These are phyloP conservation scores for Gymnorhina tibicen DNA, from an alignment of 2,113 vertebrate species.

Conservation along the genomic window DNA sequence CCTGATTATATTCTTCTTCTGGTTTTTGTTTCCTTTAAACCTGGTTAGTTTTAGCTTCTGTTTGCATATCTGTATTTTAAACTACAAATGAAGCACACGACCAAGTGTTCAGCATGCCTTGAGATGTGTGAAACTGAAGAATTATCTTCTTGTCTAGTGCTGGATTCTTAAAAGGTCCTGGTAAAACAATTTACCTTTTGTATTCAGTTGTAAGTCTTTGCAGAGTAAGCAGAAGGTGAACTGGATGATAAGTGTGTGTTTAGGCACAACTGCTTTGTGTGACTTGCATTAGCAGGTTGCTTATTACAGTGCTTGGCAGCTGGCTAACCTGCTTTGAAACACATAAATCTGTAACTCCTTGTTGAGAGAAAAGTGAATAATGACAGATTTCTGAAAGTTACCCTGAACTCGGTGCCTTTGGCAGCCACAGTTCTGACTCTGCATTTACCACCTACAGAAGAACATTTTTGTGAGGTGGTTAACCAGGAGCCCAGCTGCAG, in stretches of 20 bases:
- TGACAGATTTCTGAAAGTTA: constrained; percentile 61
- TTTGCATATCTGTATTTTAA: not conserved
- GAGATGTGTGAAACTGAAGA: not conserved
- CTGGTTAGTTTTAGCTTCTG: not conserved
- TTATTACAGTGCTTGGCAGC: constrained; percentile 58
- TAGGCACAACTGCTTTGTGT: not conserved
- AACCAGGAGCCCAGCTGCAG: constrained; percentile 74
- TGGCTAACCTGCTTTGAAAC: constrained; percentile 61
- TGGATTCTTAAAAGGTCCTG: not conserved
- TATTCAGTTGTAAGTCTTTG: not conserved
- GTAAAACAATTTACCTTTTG: not conserved
- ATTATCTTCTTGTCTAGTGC: not conserved
- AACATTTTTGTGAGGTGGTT: constrained; percentile 75
- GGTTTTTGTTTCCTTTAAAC: not conserved
- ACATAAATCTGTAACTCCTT: constrained; percentile 3
- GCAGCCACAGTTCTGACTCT: constrained; percentile 52
- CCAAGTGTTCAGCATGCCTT: not conserved
- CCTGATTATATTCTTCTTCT: not conserved
- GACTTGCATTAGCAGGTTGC: constrained; percentile 32
- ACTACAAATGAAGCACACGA: not conserved
- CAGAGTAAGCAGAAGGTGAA: constrained; percentile 36
- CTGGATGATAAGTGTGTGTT: not conserved
- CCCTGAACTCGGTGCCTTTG: constrained; percentile 68
- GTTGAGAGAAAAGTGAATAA: constrained; percentile 41
- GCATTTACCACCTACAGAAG: constrained; percentile 67